phyloP scores from a whole-genome alignment of 1,140 invertebrate species.

The Drosophila burlai region DNA sequence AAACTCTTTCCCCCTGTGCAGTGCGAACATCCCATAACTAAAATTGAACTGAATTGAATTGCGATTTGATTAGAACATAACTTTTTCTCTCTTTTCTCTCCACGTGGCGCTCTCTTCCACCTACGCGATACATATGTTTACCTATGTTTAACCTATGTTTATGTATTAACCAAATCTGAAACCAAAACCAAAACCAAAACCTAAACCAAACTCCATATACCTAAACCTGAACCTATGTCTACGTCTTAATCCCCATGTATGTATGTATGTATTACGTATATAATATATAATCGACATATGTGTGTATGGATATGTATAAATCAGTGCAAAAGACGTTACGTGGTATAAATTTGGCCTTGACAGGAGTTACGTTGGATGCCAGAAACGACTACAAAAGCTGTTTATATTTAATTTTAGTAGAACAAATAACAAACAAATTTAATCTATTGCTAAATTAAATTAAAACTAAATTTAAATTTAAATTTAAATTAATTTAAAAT shows the following conservation, averaged over 20 bases:
- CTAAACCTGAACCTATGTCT: slow-evolving; percentile 8
- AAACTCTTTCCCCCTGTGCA: slow-evolving; percentile 1
- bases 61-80: slow-evolving; percentile 75
- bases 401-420: slow-evolving; percentile 85
- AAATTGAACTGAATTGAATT: slow-evolving; percentile 52
- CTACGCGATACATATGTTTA: slow-evolving; percentile 58
- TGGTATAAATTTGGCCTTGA: slow-evolving; percentile 85
- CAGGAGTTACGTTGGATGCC: slow-evolving; percentile 85
- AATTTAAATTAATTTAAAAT: slow-evolving; percentile 46
- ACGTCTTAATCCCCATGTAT: slow-evolving; percentile 17
- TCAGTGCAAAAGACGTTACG: slow-evolving; percentile 84
- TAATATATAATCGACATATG: not conserved
- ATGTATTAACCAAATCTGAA: slow-evolving; percentile 41
- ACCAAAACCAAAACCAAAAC: slow-evolving; percentile 7
- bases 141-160: slow-evolving; percentile 37
- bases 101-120: slow-evolving; percentile 71
- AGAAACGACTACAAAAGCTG: slow-evolving; percentile 85
- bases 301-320: slow-evolving; percentile 1
- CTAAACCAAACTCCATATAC: not conserved
- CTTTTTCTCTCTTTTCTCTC: slow-evolving; percentile 81
- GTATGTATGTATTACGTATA: slow-evolving; percentile 20
- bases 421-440: slow-evolving; percentile 81
- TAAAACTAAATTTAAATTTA: slow-evolving; percentile 51
- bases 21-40: slow-evolving; percentile 28
- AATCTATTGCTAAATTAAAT: slow-evolving; percentile 76